These are phyloP conservation scores for Scomber colias DNA, from an alignment of 2,113 vertebrate species.

Conservation along the genomic window DNA sequence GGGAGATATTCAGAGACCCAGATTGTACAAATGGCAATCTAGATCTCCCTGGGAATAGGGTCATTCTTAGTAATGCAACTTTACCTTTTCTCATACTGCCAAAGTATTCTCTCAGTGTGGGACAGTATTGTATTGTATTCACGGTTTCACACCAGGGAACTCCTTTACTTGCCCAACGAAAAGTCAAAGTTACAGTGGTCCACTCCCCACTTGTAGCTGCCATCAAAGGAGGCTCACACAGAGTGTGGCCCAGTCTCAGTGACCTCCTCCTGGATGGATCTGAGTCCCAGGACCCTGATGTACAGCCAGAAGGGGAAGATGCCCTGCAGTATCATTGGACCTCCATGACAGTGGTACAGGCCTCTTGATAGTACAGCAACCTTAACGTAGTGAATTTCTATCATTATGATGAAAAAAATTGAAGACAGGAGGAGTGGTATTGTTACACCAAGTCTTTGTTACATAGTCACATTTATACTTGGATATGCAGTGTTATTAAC, in stretches of 20 bases:
- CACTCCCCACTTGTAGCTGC: conserved; percentile 78
- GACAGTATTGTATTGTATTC: conserved; percentile 82
- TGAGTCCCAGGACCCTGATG: conserved; percentile 83
- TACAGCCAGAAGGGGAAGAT: conserved; percentile 51
- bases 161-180: conserved; percentile 67
- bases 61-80: conserved; percentile 50
- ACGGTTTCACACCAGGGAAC: conserved; percentile 78
- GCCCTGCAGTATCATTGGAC: conserved; percentile 81
- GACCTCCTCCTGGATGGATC: conserved; percentile 84
- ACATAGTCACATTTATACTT: background rate
- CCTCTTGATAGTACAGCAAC: conserved; percentile 1
- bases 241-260: conserved; percentile 75
- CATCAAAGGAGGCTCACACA: conserved; percentile 83
- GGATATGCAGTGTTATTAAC: background rate
- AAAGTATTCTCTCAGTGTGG: conserved; percentile 72
- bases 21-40: conserved; percentile 40
- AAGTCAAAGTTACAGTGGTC: conserved; percentile 69
- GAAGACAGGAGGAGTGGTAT: background rate
- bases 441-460: background rate
- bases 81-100: conserved; percentile 78
- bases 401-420: background rate
- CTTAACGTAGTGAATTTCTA: background rate
- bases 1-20: conserved; percentile 76
- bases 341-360: conserved; percentile 65
- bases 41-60: conserved; percentile 7